Base-by-base conservation (phyloP, 1,140 invertebrate genomes). In the Lepidurus couesii region DNA sequence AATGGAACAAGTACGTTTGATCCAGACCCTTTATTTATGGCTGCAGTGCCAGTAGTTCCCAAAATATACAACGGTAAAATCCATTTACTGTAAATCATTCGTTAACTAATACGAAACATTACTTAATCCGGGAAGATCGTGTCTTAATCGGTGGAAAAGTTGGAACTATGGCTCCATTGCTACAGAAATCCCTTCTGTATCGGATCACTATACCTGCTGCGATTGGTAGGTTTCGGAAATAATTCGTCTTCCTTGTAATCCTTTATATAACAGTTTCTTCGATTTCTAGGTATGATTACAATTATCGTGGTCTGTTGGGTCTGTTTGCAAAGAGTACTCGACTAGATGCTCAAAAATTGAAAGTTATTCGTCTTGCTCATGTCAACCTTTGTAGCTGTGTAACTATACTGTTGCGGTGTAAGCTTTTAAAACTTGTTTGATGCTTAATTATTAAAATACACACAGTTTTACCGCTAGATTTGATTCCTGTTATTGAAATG, bases 41-140 rank as follows among this genome's bases (percentile, higher is more conserved):
- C 53, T 16, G 13, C 21, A 7, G 53, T 16, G 53, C 13, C 53
- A 13, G 11, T 65, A 16, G 8, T 65, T 65, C 16, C 53, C 16
- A 65, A 65, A 65, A 16, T 65, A 65, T 65, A 65, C n/a, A 65
- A 65, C 53, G 53, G 53, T 65, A 65, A 47, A 47, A 65, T 65
- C 7, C 6, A 7, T 7, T 65, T 65, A 65, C 53, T n/a, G 9
- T 10, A 65, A 65, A 65, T 13, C 53, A 1, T 65, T 21, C 1
- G 13, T 13, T 34, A 34, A 34, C 0, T 34, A 34, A 34, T 34
- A 34, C 26, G 26, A 34, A 34, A 2, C 3, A 34, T 3, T 34
- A 34, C 26, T 34, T 34, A 34, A 34, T 34, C 2, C 26, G 26
- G 26, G 7, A n/a, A 65, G 53, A 65, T 65, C 13, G 21, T 7